Conservation (phyloP, 2,888 invertebrate species). For the Colostygia pectinataria region DNA sequence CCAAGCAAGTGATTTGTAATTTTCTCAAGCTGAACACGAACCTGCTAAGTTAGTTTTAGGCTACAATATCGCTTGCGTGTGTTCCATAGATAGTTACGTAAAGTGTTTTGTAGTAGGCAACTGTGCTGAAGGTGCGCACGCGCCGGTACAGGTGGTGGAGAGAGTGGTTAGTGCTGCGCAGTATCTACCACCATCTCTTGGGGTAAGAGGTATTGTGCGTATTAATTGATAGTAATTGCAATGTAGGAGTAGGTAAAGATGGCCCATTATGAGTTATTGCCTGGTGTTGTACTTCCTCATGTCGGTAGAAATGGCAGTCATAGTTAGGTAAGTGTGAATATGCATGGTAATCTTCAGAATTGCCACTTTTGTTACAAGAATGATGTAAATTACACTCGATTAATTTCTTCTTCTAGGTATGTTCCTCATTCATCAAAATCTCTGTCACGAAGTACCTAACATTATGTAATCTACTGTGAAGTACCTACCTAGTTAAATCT, state of each 20-base stretch:
- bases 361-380: too few species aligned
- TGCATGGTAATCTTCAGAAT: background rate
- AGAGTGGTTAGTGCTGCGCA: slow-evolving; percentile 10
- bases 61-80: background rate
- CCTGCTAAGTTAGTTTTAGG: background rate
- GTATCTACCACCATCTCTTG: slow-evolving; percentile 8
- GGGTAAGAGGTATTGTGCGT: slow-evolving; percentile 2
- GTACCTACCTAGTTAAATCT: too few species aligned
- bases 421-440: too few species aligned
- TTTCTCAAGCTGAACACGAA: background rate
- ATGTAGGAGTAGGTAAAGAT: slow-evolving; percentile 8
- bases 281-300: slow-evolving; percentile 12
- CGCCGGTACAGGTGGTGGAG: slow-evolving; percentile 17
- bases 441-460: too few species aligned
- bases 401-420: too few species aligned
- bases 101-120: background rate
- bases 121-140: slow-evolving; percentile 14
- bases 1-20: slow-evolving; percentile 5
- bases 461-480: too few species aligned
- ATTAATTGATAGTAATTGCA: slow-evolving; percentile 15
- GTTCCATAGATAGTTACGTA: background rate
- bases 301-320: too few species aligned
- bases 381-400: too few species aligned
- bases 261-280: slow-evolving; percentile 7
- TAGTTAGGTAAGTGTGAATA: slow-evolving; percentile 9